Evolutionary conservation across 2,113 vertebrate genomes (phyloP), one percentile per base, ranked within the genome.

Genomic region (Daboia siamensis): DNA sequence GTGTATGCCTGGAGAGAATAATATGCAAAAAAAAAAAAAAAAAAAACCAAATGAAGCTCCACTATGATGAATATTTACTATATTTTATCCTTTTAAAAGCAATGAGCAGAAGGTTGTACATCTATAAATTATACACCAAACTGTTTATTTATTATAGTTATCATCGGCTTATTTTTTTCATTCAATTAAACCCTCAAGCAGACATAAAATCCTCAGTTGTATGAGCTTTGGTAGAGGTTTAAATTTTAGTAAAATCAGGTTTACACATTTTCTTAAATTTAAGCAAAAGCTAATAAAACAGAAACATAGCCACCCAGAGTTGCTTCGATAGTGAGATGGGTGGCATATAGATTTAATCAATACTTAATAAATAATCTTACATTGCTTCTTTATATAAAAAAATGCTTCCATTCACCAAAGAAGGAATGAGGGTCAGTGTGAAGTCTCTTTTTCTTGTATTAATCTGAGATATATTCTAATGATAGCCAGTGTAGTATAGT

Each of bases 1-100:
- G 93, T 13, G 61, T 93, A 95, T 51, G n/a, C 61, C 39, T 54
- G 56, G 44, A 24, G 23, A 29, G 26, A 56, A 94, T 95, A 92
- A 85, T 29, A 9, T n/a, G 48, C 2, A 55, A 54, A 87, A 33
- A 86, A 57, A 87, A 15, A 55, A 54, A 87, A 33, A 86, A 57
- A 87, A 15, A 80, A 92, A 86, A 44, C 9, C 48, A 29, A 84
- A 74, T 20, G 92, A 96, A 88, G 52, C 9, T 90, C 84, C 90
- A 46, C 0, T 23, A 10, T 24, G 26, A 44, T n/a, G 90, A 39
- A 86, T 85, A 86, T 33, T 54, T 91, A 26, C 44, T 11, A 54
- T 26, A 11, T 21, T 64, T 20, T 1, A 39, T 54, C 0, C 24
- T 87, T 87, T 12, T 93, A 88, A 48, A 88, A 94, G 2, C 69